These are phyloP conservation scores for Ammodramus savannarum DNA, from an alignment of 2,113 vertebrate species.

Conservation along the genomic window DNA sequence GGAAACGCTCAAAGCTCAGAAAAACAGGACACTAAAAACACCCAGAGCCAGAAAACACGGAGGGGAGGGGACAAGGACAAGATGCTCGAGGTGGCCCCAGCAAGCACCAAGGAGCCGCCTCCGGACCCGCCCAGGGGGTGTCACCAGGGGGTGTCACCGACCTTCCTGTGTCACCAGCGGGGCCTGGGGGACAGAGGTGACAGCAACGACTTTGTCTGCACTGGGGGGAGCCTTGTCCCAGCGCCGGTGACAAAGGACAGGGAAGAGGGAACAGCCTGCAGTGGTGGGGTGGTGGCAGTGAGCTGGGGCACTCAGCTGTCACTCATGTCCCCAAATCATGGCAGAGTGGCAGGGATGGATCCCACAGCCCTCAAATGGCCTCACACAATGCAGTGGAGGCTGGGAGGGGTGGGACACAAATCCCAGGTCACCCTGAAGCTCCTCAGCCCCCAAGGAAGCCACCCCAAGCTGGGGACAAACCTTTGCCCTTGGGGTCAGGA, in stretches of 20 bases:
- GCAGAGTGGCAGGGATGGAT: background rate
- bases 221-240: background rate
- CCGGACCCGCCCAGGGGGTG: accelerated
- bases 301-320: background rate
- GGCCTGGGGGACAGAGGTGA: background rate
- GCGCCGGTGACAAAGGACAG: background rate
- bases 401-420: background rate
- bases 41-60: background rate
- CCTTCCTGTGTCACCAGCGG: background rate
- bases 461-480: no score
- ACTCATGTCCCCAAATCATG: background rate
- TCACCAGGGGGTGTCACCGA: background rate
- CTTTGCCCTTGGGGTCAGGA: no score
- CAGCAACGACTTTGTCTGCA: background rate
- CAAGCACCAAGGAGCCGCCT: background rate
- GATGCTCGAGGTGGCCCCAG: background rate
- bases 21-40: background rate
- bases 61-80: background rate
- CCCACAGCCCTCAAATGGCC: accelerated
- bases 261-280: background rate
- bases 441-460: accelerated
- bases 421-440: background rate
- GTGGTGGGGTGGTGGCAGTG: accelerated
- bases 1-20: background rate
- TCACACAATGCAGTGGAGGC: accelerated